Base-by-base conservation (phyloP, 2,113 vertebrate genomes). In the Sula dactylatra region DNA sequence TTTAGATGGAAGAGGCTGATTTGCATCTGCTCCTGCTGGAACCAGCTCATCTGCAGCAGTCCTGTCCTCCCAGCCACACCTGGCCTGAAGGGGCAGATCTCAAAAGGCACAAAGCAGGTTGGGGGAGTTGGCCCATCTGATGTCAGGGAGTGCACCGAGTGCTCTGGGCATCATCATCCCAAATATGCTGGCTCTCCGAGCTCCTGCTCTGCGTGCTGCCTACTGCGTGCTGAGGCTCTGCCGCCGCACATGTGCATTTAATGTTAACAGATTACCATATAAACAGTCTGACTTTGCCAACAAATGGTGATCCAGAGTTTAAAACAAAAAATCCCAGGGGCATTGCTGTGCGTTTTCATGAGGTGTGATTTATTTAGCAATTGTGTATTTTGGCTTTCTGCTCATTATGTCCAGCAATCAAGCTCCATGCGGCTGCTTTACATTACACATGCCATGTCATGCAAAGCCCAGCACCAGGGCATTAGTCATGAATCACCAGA, bases 381-480 rank as follows among this genome's bases (percentile, higher is more conserved):
- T 74, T 93, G 92, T 96, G 45, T 94, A 59, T 96, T 96, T 96
- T 96, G 91, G 94, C 93, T 96, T 94, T 90, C 74, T 90, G 64
- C 32, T 82, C 2, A 2, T 82, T 91, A 86, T 52, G 38, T 91
- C 82, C 94, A 86, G 92, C 78, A 92, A 89, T 82, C 79, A 44
- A 81, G 27, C 66, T 93, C 62, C 59, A 1, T 26, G 52, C 67
- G 58, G 77, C 67, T 88, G 89, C 91, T 94, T 95, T 95, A 92
- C 72, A 78, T 82, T 92, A 87, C 36, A 64, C 31, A 58, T 2
- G 24, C 40, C 54, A 74, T 64, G 59, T 45, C 62, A 74, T 5
- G 22, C 47, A 81, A 85, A 87, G 47, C 26, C 58, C 27, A 49
- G 64, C 55, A 83, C 34, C 31, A 88, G 32, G 11, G 40, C 64